These are phyloP conservation scores for Chymomyza amoena DNA, from an alignment of 2,888 invertebrate genomes.

Conservation along the genomic window DNA sequence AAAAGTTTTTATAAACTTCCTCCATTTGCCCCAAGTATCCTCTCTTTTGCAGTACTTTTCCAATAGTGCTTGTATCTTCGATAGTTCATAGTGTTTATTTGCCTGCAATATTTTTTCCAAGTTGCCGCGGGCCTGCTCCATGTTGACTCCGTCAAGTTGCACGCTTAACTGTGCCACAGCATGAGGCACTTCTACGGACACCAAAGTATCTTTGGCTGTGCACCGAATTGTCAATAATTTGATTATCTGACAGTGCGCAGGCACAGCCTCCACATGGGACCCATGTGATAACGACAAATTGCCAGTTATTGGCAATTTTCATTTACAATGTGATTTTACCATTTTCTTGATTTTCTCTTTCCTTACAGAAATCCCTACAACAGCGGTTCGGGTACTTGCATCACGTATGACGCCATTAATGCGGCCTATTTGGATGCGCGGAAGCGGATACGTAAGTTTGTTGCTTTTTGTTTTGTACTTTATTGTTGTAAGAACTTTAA, in stretches of 20 bases:
- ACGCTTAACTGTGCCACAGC: constrained; percentile 36
- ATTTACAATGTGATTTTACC: constrained; percentile 27
- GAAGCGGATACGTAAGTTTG: constrained; percentile 90
- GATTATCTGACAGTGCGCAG: constrained; percentile 67
- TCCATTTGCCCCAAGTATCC: background rate
- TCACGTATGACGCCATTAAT: constrained; percentile 93
- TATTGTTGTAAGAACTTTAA: background rate
- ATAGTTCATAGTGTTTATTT: constrained; percentile 19
- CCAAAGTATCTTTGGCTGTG: constrained; percentile 21
- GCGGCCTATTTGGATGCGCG: constrained; percentile 92
- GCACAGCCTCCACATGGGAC: constrained; percentile 39
- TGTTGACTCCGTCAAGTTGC: constrained; percentile 36
- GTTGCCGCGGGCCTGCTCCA: constrained; percentile 48
- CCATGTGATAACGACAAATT: constrained; percentile 66
- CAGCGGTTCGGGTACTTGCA: constrained; percentile 86
- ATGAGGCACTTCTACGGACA: constrained; percentile 3
- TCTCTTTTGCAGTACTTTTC: constrained; percentile 22
- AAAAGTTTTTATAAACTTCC: constrained; percentile 25
- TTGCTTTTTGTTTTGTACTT: background rate
- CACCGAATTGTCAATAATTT: constrained; percentile 69
- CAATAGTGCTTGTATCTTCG: constrained; percentile 25
- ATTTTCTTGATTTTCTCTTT: constrained; percentile 29
- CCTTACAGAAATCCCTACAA: constrained; percentile 78
- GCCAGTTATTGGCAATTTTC: constrained; percentile 42
- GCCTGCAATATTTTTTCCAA: constrained; percentile 45